Conservation (phyloP, 2,888 invertebrate species). For the Lepas anatifera region DNA sequence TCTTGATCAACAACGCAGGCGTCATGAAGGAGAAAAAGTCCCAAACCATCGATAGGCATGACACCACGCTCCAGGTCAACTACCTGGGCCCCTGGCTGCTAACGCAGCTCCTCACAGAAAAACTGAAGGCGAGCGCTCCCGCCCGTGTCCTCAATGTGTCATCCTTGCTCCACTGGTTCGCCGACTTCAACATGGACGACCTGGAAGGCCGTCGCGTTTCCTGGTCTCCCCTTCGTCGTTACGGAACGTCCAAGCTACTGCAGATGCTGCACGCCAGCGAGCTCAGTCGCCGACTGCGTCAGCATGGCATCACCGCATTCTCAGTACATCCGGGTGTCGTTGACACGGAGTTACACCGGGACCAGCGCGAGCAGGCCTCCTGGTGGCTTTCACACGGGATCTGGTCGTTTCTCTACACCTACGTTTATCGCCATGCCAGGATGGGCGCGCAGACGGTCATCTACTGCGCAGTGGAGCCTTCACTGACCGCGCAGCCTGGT, state of each 20-base stretch:
- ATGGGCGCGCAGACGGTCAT: conserved; percentile 55
- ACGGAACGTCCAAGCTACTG: conserved; percentile 26
- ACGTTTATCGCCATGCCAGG: conserved; percentile 41
- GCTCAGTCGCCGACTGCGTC: conserved; percentile 16
- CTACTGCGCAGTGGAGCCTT: conserved; percentile 22
- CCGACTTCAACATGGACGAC: conserved; percentile 27
- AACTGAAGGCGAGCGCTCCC: conserved; percentile 23
- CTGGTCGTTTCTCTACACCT: conserved; percentile 15
- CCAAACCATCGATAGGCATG: conserved; percentile 65
- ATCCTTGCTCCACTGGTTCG: conserved; percentile 27
- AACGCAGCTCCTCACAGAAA: conserved; percentile 70
- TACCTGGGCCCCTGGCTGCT: conserved; percentile 86
- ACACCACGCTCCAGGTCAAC: conserved; percentile 82
- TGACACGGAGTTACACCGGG: conserved; percentile 19
- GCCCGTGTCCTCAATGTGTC: conserved; percentile 28
- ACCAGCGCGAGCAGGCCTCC: neutral
- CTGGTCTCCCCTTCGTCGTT: conserved; percentile 22
- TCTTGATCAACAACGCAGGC: conserved; percentile 81
- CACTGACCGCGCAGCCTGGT: conserved; percentile 16
- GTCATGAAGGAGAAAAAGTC: conserved; percentile 33
- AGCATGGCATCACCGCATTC: conserved; percentile 14
- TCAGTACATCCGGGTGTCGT: conserved; percentile 23
- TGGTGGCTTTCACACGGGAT: conserved; percentile 15
- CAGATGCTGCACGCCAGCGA: conserved; percentile 25
- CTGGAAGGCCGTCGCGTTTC: conserved; percentile 27